phyloP scores from a whole-genome alignment of 2,888 invertebrate species.

The Amphipoea lucens region DNA sequence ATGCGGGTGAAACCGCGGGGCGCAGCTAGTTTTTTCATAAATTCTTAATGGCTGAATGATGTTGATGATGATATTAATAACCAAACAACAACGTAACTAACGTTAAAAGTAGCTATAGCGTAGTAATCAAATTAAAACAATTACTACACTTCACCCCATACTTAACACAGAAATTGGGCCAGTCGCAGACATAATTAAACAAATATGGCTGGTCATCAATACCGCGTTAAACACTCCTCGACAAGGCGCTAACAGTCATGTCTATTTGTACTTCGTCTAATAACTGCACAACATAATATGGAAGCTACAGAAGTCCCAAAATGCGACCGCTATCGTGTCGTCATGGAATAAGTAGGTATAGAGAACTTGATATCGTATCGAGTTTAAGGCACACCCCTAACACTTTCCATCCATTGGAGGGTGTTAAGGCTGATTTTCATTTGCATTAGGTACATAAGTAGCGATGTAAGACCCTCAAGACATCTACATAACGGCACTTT shows the following conservation, averaged over 20 bases:
- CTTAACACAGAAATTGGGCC: constrained; percentile 22
- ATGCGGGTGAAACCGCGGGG: no score
- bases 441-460: background rate
- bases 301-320: constrained; percentile 31
- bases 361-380: background rate
- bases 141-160: constrained; percentile 1
- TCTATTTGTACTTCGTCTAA: constrained; percentile 45
- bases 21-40: background rate
- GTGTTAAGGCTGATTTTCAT: background rate
- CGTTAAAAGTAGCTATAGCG: background rate
- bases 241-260: constrained; percentile 29
- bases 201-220: constrained; percentile 49
- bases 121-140: constrained; percentile 6
- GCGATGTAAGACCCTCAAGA: background rate
- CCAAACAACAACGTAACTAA: background rate
- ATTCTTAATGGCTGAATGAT: background rate
- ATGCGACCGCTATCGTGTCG: accelerated
- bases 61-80: background rate
- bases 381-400: background rate
- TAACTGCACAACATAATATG: background rate
- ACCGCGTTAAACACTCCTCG: constrained; percentile 54
- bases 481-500: background rate
- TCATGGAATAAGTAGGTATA: background rate
- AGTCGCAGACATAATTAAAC: constrained; percentile 45
- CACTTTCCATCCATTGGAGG: background rate